phyloP scores from a whole-genome alignment of 2,797 vertebrate species.

The Phaenicophaeus curvirostris region DNA sequence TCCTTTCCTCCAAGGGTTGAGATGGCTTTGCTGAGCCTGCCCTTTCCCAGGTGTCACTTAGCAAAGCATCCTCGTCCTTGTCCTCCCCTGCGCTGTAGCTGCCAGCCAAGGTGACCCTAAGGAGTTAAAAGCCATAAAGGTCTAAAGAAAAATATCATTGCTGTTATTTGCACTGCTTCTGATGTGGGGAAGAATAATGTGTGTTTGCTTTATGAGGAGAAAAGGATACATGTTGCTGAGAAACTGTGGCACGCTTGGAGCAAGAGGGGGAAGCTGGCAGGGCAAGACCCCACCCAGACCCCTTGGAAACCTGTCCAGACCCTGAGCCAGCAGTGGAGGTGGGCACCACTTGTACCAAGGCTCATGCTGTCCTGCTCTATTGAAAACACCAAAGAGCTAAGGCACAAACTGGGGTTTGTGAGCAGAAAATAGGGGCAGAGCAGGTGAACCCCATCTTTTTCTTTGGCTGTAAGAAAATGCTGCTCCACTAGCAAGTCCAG shows the following conservation, averaged over 20 bases:
- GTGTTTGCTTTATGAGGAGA: background rate
- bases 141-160: background rate
- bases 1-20: background rate
- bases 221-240: background rate
- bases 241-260: background rate
- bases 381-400: background rate
- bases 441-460: background rate
- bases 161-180: background rate
- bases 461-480: background rate
- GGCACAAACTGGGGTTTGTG: background rate
- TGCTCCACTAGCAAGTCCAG: background rate
- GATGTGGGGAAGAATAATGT: background rate
- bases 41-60: background rate
- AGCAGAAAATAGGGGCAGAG: background rate
- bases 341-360: background rate
- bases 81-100: background rate
- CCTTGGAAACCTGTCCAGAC: background rate
- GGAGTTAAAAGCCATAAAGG: background rate
- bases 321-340: background rate
- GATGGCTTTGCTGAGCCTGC: background rate
- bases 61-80: background rate
- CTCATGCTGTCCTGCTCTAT: background rate
- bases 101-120: fast-evolving
- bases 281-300: background rate
- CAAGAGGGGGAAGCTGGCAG: background rate